Evolutionary conservation across 2,888 invertebrate species (phyloP).

Genomic region (Chrysina gloriosa): DNA sequence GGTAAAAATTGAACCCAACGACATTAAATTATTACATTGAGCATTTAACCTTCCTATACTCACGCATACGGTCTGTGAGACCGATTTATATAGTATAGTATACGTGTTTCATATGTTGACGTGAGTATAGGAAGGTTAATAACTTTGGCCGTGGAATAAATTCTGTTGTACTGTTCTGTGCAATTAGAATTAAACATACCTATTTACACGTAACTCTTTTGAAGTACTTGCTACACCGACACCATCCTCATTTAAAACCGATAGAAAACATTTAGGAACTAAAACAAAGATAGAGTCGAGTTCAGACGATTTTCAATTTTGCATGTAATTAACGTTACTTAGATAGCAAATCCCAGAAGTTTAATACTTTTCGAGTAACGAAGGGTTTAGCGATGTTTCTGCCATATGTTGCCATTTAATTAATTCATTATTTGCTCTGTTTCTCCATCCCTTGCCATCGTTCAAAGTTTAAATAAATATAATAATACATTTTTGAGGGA

Average conservation of each 20-base stretch:
- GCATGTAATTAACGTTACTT: conserved; percentile 29
- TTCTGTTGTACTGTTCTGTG: too few species aligned
- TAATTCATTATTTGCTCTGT: conserved; percentile 8
- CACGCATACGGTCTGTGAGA: too few species aligned
- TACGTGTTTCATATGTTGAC: too few species aligned
- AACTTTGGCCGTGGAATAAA: too few species aligned
- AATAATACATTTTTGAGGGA: conserved; percentile 24
- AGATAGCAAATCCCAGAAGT: neutral
- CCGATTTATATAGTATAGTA: too few species aligned
- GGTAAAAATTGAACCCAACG: too few species aligned
- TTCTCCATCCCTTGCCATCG: neutral
- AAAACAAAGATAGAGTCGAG: neutral
- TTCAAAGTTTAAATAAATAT: conserved; percentile 31
- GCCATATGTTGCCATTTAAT: conserved; percentile 23
- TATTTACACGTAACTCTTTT: too few species aligned
- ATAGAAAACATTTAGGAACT: neutral
- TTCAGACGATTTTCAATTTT: neutral
- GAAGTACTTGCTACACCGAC: neutral
- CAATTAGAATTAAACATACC: too few species aligned
- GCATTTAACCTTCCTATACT: too few species aligned
- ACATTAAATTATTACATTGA: too few species aligned
- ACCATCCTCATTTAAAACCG: neutral
- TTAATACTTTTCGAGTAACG: neutral
- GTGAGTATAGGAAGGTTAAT: too few species aligned
- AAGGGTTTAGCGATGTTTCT: conserved; percentile 6